Evolutionary conservation across 2,797 vertebrate species (phyloP).

Genomic region (Esox lucius): DNA sequence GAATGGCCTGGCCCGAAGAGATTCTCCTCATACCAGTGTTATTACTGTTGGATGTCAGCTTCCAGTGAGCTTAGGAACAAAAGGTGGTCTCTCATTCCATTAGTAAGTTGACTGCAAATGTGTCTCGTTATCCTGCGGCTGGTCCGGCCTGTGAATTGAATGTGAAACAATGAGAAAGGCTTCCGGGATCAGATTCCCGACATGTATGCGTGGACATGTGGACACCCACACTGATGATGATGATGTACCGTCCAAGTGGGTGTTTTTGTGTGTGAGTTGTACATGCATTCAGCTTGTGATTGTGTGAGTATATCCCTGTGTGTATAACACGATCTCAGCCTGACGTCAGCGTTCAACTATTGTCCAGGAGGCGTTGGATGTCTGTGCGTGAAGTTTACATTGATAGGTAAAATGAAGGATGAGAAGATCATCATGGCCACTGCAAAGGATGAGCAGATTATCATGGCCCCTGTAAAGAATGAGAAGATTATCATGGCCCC

Average conservation of each 20-base stretch:
- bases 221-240: background rate
- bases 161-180: background rate
- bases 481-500: too few species aligned
- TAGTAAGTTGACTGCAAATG: conserved; percentile 35
- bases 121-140: conserved; percentile 41
- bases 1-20: conserved; percentile 45
- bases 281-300: background rate
- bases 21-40: conserved; percentile 57
- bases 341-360: too few species aligned
- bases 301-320: background rate
- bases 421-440: too few species aligned
- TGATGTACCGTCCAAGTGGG: background rate
- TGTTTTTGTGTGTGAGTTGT: background rate
- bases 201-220: background rate
- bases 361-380: too few species aligned
- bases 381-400: too few species aligned
- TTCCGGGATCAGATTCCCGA: background rate
- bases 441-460: too few species aligned
- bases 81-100: conserved; percentile 58
- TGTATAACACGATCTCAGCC: background rate
- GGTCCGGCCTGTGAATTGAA: background rate
- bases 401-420: too few species aligned
- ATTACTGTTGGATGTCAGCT: conserved; percentile 51
- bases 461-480: too few species aligned
- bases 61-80: conserved; percentile 50